Base-by-base conservation (phyloP, 2,113 vertebrate species). In the Danio rerio region DNA sequence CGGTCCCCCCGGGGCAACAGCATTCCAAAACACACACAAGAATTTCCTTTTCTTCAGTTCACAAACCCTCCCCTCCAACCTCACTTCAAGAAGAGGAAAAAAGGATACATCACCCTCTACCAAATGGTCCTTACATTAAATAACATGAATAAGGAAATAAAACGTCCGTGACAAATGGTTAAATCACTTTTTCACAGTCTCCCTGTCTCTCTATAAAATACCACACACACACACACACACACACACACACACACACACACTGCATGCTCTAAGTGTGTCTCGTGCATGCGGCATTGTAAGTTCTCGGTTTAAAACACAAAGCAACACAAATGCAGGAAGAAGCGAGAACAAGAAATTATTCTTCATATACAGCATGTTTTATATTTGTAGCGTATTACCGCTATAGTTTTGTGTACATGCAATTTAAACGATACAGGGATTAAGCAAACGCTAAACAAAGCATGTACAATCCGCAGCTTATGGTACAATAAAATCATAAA, bases 11-110 rank as follows among this genome's bases (percentile, higher is more conserved):
- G 89, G 92, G 93, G 94, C 93, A 95, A 92, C 90, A 85, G 86
- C 92, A 95, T 95, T 95, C 93, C 93, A 94, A 92, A 95, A 90
- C 85, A 93, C 91, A 93, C 87, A 86, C 85, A 92, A 95, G 92
- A 92, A 92, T 93, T 95, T 95, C 92, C 92, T 92, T 91, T 91
- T 92, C 90, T 90, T 87, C 89, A 88, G 89, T 86, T 94, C 93
- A 90, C 93, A 92, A 90, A 89, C 90, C 84, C 87, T 62, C 76
- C 69, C 74, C 81, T 79, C 75, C 83, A 81, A 63, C 61, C 50
- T 76, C 63, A 84, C 18, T 62, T 85, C 77, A 80, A 88, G 83
- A 84, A 81, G 49, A 83, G 66, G 78, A 66, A 40, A 66, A 75
- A 42, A 18, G 59, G 12, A 65, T 79, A 66, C 77, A 79, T 68